Conservation (phyloP, 2,113 vertebrate genomes). For the Ochotona curzoniae region DNA sequence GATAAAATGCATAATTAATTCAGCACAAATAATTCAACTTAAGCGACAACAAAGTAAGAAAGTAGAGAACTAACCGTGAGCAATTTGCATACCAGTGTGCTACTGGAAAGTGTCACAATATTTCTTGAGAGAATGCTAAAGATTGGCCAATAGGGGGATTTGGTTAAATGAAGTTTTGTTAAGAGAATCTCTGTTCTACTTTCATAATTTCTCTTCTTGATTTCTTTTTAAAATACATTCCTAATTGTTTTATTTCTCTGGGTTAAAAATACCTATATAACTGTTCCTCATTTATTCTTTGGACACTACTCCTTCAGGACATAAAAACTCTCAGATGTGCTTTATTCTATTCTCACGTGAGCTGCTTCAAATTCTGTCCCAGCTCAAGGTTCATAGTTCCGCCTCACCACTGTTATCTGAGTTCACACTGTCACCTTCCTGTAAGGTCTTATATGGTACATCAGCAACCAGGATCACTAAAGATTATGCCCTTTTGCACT, state of each 20-base stretch:
- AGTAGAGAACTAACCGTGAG: neutral
- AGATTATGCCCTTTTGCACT: neutral
- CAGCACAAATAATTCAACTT: neutral
- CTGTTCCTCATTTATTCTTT: neutral
- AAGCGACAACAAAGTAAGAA: neutral
- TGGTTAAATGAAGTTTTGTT: neutral
- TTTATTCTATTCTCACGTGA: neutral
- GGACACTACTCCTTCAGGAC: neutral
- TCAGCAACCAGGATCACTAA: neutral
- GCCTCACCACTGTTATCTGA: neutral
- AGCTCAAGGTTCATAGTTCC: slow-evolving; percentile 25
- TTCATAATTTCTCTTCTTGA: neutral
- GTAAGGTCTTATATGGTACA: too few relatives aligned
- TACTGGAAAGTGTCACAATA: neutral
- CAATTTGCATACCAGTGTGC: neutral
- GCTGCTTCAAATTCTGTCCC: neutral
- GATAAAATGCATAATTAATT: neutral
- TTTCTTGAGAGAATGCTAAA: neutral
- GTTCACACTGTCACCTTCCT: neutral
- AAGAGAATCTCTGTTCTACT: neutral
- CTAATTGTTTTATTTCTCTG: slow-evolving; percentile 9
- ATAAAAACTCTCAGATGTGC: neutral
- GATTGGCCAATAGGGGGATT: neutral
- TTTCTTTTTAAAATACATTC: neutral
- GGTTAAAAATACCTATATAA: neutral